Conservation (phyloP, 2,113 vertebrate genomes). For the Panthera leo region DNA sequence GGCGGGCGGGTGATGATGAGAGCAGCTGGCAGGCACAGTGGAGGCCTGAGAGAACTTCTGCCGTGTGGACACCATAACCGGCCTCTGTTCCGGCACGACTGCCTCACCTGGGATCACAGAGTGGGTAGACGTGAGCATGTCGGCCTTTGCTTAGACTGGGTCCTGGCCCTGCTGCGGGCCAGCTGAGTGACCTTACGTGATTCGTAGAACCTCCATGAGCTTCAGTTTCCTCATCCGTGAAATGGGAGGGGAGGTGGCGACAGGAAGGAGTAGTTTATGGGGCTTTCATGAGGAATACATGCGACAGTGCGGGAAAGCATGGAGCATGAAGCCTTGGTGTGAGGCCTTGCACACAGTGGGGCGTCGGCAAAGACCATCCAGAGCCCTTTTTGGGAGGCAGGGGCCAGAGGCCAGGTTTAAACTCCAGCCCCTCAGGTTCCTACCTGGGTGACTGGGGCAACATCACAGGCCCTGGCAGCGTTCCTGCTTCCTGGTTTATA, state of each 20-base stretch:
- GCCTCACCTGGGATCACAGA: not conserved
- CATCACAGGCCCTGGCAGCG: fast-evolving
- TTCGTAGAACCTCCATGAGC: not conserved
- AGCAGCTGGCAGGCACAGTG: not conserved
- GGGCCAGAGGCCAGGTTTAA: not conserved
- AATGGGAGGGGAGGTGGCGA: not conserved
- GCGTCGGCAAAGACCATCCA: not conserved
- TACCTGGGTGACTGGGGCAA: not conserved
- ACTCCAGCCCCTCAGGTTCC: not conserved
- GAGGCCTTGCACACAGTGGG: not conserved
- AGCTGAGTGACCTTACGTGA: not conserved
- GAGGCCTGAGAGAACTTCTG: not conserved
- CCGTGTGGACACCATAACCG: fast-evolving
- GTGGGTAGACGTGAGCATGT: fast-evolving
- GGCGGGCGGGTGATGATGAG: not conserved
- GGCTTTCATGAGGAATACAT: not conserved
- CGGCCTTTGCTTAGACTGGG: not conserved
- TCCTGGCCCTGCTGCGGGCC: not conserved
- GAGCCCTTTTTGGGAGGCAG: not conserved
- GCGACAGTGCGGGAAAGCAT: fast-evolving
- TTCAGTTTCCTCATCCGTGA: not conserved
- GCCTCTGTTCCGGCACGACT: fast-evolving
- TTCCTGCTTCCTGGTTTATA: no score
- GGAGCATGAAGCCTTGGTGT: not conserved
- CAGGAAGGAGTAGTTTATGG: no score